phyloP scores from a whole-genome alignment of 2,797 vertebrate species.

The Pangasius larnaudii region DNA sequence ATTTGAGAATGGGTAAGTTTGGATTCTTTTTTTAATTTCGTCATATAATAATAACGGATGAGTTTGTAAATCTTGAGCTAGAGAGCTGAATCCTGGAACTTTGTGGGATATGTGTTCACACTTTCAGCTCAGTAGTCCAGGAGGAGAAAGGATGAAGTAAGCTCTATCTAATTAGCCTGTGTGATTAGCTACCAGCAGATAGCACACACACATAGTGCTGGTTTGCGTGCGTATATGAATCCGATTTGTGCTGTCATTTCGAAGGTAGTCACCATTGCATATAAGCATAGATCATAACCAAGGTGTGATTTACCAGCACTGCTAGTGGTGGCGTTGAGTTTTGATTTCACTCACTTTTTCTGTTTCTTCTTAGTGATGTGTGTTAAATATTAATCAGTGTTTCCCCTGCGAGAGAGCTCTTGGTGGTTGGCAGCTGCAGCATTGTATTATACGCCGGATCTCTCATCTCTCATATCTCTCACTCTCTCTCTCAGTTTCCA shows the following conservation, averaged over 20 bases:
- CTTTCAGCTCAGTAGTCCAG: neutral
- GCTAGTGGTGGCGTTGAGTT: slow-evolving; percentile 40
- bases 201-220: neutral
- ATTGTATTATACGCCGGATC: slow-evolving; percentile 46
- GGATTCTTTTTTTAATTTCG: neutral
- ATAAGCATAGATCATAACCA: slow-evolving; percentile 8
- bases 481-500: slow-evolving; percentile 1
- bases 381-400: slow-evolving; percentile 53
- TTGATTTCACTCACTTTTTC: slow-evolving; percentile 35
- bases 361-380: slow-evolving; percentile 35
- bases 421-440: slow-evolving; percentile 36
- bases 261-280: slow-evolving; percentile 23
- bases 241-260: slow-evolving; percentile 1
- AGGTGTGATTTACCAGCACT: slow-evolving; percentile 28
- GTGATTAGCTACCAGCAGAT: neutral
- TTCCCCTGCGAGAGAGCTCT: slow-evolving; percentile 1
- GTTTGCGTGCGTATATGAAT: neutral
- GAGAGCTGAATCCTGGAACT: neutral
- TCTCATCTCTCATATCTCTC: slow-evolving; percentile 16
- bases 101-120: neutral
- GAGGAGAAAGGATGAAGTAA: neutral
- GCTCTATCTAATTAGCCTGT: neutral
- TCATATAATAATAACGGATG: neutral
- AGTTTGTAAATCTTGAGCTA: neutral
- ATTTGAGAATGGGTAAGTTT: neutral